These are phyloP conservation scores for Mya arenaria DNA, from an alignment of 1,140 invertebrate genomes.

Conservation along the genomic window DNA sequence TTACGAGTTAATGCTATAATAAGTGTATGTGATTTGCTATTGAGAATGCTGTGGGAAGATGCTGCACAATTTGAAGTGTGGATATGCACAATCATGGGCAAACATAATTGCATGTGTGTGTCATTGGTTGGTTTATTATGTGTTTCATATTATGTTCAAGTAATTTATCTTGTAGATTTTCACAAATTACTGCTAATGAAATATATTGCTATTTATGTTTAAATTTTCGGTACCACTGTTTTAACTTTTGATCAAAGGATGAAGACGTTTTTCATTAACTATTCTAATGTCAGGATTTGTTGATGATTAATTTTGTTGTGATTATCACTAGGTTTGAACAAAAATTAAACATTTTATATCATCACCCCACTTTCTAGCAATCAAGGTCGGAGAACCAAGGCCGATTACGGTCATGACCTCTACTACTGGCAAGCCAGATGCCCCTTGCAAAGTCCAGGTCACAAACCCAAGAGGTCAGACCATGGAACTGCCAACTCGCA, in stretches of 20 bases:
- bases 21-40: no score
- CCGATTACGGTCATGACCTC: slow-evolving; percentile 91
- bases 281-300: not conserved
- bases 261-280: not conserved
- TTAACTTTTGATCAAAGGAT: not conserved
- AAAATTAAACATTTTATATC: not conserved
- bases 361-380: slow-evolving; percentile 56
- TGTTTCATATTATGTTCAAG: not conserved
- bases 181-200: not conserved
- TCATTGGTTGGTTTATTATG: not conserved
- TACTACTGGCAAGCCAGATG: slow-evolving; percentile 85
- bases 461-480: slow-evolving; percentile 77
- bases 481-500: slow-evolving; percentile 84
- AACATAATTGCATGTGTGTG: not conserved
- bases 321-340: not conserved
- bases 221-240: not conserved
- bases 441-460: slow-evolving; percentile 85
- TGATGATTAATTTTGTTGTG: not conserved
- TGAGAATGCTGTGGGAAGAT: no score
- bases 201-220: not conserved
- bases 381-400: slow-evolving; percentile 83
- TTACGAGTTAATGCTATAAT: no score
- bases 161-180: not conserved
- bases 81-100: slow-evolving; percentile 43
- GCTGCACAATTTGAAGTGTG: no score